Conservation (phyloP, 2,797 vertebrate genomes). For the Hippopotamyrus pictus region DNA sequence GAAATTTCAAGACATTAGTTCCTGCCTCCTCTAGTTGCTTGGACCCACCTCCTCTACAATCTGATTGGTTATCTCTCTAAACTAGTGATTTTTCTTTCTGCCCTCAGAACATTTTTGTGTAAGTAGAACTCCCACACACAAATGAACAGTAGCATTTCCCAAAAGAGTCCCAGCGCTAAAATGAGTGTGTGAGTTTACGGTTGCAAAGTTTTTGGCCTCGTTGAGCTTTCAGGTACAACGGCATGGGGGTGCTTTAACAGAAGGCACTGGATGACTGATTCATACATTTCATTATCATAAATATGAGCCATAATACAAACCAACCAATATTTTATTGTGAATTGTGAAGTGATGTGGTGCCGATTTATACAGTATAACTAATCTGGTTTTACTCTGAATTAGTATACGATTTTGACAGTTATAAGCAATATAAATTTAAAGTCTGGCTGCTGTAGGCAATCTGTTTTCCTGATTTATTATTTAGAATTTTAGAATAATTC, state of each 20-base stretch:
- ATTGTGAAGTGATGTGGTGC: neutral
- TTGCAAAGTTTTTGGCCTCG: neutral
- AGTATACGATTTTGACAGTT: neutral
- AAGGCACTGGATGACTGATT: neutral
- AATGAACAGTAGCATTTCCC: neutral
- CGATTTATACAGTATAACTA: neutral
- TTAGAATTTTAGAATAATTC: neutral
- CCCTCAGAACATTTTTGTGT: neutral
- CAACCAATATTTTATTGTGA: neutral
- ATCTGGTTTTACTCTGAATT: neutral
- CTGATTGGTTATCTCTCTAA: neutral
- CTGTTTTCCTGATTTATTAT: neutral
- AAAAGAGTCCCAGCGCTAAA: neutral
- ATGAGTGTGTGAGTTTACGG: neutral
- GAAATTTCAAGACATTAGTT: neutral
- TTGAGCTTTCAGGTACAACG: neutral
- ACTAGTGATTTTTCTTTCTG: neutral
- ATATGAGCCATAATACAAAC: neutral
- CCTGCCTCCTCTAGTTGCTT: neutral
- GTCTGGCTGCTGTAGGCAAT: neutral
- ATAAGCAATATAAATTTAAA: neutral
- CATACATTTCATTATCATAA: neutral
- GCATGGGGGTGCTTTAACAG: neutral
- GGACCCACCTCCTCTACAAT: neutral
- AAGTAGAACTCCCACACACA: neutral